phyloP scores from a whole-genome alignment of 2,888 invertebrate species.

The Maniola hyperantus region DNA sequence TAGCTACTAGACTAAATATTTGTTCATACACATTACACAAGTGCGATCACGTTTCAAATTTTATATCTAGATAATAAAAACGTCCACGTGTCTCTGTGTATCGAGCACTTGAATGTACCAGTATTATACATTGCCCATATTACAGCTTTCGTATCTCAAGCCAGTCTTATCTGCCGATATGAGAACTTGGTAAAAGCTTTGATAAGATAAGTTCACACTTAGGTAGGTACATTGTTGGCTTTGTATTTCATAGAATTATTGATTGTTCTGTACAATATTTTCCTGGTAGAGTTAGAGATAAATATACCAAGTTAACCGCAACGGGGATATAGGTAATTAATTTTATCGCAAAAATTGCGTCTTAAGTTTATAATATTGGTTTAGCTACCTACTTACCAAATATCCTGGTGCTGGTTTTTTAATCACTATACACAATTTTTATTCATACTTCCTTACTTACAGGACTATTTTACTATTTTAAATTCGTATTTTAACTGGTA shows the following conservation, averaged over 20 bases:
- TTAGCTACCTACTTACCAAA: no score
- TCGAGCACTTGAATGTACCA: conserved; percentile 61
- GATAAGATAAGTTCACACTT: conserved; percentile 60
- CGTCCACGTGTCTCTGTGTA: conserved; percentile 50
- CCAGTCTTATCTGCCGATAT: conserved; percentile 74
- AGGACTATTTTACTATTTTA: no score
- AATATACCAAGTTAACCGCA: conserved; percentile 23
- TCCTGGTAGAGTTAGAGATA: conserved; percentile 31
- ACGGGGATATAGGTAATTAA: conserved; percentile 28
- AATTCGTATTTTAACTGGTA: no score
- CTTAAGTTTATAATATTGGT: background rate
- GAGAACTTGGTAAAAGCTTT: conserved; percentile 69
- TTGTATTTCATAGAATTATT: conserved; percentile 28
- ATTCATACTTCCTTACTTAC: no score
- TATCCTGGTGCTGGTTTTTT: no score
- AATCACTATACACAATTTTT: no score
- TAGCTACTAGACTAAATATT: no score
- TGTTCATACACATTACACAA: background rate
- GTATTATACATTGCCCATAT: conserved; percentile 64
- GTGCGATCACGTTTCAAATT: background rate
- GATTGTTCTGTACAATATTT: conserved; percentile 31
- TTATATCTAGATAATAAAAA: conserved; percentile 13
- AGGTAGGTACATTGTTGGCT: conserved; percentile 4
- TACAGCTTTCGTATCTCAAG: conserved; percentile 78
- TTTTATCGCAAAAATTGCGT: conserved; percentile 21